Evolutionary conservation across 2,888 invertebrate genomes (phyloP).

Genomic region (Rhamnusium bicolor): DNA sequence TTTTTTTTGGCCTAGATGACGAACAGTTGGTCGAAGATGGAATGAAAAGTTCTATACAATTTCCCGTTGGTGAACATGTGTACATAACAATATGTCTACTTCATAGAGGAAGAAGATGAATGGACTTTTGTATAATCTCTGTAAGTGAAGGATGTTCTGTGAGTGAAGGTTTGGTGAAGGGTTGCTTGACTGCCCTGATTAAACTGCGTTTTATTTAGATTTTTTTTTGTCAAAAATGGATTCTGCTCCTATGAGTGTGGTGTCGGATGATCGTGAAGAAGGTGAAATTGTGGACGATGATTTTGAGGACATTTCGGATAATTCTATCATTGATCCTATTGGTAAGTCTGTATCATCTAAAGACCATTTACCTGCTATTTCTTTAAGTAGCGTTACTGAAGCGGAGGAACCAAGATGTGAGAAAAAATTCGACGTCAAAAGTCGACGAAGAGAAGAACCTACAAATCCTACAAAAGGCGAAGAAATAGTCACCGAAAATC

Average conservation of each 20-base stretch:
- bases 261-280: conserved; percentile 62
- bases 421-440: conserved; percentile 22
- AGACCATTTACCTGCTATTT: conserved; percentile 68
- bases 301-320: conserved; percentile 69
- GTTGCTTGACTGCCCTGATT: neutral
- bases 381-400: conserved; percentile 69
- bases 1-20: too few species aligned
- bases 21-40: too few species aligned
- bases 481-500: conserved; percentile 37
- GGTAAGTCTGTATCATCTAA: conserved; percentile 69
- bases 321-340: conserved; percentile 64
- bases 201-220: conserved; percentile 7
- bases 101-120: neutral
- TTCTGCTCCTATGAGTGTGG: conserved; percentile 19
- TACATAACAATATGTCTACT: too few species aligned
- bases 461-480: conserved; percentile 31
- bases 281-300: conserved; percentile 70
- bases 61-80: too few species aligned
- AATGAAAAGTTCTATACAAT: too few species aligned
- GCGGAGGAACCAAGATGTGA: conserved; percentile 40
- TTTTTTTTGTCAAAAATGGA: conserved; percentile 15
- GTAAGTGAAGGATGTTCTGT: too few species aligned
- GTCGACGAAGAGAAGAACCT: conserved; percentile 22
- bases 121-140: too few species aligned
- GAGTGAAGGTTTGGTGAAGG: neutral